Base-by-base conservation (phyloP, 2,113 vertebrate genomes). In the Microtus oregoni region DNA sequence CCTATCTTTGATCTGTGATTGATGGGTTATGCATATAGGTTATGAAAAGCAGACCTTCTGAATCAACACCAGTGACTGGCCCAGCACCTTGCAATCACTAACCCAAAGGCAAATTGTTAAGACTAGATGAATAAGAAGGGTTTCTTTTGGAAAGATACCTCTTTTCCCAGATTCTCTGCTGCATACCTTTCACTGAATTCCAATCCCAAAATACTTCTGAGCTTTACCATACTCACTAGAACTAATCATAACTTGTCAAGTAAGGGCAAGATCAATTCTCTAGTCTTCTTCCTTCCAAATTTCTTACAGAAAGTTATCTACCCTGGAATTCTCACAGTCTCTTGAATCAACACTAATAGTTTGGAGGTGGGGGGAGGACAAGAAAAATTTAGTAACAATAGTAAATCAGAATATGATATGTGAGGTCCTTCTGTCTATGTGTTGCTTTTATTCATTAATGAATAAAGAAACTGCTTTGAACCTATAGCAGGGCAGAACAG, bases 221-320 rank as follows among this genome's bases (percentile, higher is more conserved):
- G 65, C 35, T 73, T 87, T 68, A 52, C 73, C 52, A 52, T 1
- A 0, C 68, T 91, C 52, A 52, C 89, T 22, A 68, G 55, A 96
- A 83, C 35, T 73, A n/a, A 95, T 70, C 11, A 75, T 13, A 2
- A n/a, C 70, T 82, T 81, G 78, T 87, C 50, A 9, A 7, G 75
- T 58, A 2, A 41, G 26, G 44, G 20, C 65, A 95, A 95, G 55
- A 96, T 65, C n/a, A 79, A 95, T 94, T 95, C 91, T 96, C 86
- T 88, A 52, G 65, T 20, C 65, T 55, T 83, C 35, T 61, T 83
- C 32, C n/a, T 88, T 87, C 90, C 50, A 58, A 0, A 0, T 83
- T 50, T 88, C 63, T 47, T 92, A 19, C 0, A 90, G 12, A 91
- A 68, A n/a, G 8, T 67, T 90, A 85, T 0, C 0, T 13, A 90